Conservation (phyloP, 2,797 vertebrate species). For the Enteromius afrohamiltoni region DNA sequence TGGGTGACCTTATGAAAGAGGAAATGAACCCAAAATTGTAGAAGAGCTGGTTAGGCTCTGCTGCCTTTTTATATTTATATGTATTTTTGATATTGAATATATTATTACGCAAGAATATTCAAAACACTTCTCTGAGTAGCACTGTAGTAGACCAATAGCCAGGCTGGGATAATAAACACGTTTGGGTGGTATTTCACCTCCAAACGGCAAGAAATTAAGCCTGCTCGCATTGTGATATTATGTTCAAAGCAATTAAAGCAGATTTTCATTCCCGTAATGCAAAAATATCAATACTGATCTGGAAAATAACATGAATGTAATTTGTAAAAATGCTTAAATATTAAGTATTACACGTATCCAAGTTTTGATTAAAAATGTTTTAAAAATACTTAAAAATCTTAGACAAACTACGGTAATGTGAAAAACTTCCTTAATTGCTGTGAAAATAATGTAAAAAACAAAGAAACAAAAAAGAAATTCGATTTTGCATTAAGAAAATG, state of each 20-base stretch:
- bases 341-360: neutral
- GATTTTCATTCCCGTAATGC: neutral
- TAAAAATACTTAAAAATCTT: neutral
- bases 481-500: neutral
- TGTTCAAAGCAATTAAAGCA: neutral
- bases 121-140: constrained; percentile 12
- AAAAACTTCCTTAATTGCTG: neutral
- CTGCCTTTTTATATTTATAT: neutral
- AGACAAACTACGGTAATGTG: neutral
- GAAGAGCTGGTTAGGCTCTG: neutral
- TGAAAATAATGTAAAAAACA: neutral
- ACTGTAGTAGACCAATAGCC: constrained; percentile 7
- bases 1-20: neutral
- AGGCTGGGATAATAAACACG: neutral
- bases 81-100: neutral
- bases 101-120: neutral
- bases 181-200: neutral
- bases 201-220: constrained; percentile 1
- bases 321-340: neutral
- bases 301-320: neutral
- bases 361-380: neutral
- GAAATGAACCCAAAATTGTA: neutral
- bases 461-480: neutral
- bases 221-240: neutral
- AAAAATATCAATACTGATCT: neutral